A percentile compares a stretch with the other conserved stretches of the same genome.
Evolutionary conservation across 2,113 vertebrate species (phyloP).

Genomic region (Oryzias celebensis): DNA sequence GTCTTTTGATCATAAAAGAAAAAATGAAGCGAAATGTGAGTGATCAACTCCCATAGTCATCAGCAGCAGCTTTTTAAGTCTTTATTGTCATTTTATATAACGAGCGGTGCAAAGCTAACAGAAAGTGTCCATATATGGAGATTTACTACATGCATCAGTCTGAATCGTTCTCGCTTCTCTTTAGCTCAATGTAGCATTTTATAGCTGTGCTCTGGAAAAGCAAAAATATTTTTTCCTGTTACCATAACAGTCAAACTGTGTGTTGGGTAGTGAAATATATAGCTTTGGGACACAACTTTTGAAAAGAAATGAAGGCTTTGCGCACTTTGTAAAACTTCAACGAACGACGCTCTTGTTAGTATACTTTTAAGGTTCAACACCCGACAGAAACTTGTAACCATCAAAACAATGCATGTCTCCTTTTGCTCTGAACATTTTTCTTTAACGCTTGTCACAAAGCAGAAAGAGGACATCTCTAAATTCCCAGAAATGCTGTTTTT

Average conservation of each 20-base stretch:
- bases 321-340: conserved; percentile 3
- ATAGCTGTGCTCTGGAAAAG: conserved; percentile 42
- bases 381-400: background rate
- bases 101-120: conserved; percentile 21
- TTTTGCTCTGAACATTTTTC: background rate
- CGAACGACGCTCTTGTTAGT: conserved; percentile 4
- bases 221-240: conserved; percentile 62
- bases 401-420: background rate
- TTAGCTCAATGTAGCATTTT: conserved; percentile 53
- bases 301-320: conserved; percentile 19
- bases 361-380: conserved; percentile 1
- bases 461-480: background rate
- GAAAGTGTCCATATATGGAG: conserved; percentile 61
- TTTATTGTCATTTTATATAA: conserved; percentile 53
- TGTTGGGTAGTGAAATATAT: conserved; percentile 48
- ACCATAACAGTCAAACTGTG: conserved; percentile 58
- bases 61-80: conserved; percentile 36
- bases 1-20: conserved; percentile 34
- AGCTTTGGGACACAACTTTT: conserved; percentile 39
- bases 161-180: conserved; percentile 35
- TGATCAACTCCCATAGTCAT: conserved; percentile 28
- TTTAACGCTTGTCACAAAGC: background rate
- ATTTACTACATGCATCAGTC: conserved; percentile 23
- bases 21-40: conserved; percentile 30
- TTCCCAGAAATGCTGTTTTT: conserved; percentile 17